These are phyloP conservation scores for Amblyteles armatorius DNA, from an alignment of 2,888 invertebrate genomes.

Conservation along the genomic window DNA sequence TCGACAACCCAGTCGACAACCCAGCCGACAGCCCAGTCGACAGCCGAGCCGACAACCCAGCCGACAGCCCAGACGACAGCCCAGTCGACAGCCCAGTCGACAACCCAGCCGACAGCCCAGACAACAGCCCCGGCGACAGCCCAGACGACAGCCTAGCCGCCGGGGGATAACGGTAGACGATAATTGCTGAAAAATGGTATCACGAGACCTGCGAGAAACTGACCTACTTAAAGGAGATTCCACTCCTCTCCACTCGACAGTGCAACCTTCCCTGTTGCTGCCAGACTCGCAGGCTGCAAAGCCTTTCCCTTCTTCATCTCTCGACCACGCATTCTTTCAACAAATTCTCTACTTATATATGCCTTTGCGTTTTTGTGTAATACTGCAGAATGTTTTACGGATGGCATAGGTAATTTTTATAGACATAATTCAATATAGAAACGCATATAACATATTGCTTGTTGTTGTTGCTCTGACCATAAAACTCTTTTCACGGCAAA, in stretches of 20 bases:
- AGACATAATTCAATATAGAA: neutral
- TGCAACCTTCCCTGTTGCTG: conserved; percentile 43
- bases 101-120: no score
- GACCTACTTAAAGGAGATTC: conserved; percentile 59
- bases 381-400: neutral
- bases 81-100: no score
- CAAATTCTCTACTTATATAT: neutral
- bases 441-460: neutral
- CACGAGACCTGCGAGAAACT: conserved; percentile 56
- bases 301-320: conserved; percentile 72
- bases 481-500: no score
- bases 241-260: conserved; percentile 57
- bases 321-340: neutral
- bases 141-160: no score
- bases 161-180: neutral
- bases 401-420: neutral
- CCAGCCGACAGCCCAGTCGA: no score
- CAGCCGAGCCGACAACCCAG: no score
- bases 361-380: neutral
- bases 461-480: no score
- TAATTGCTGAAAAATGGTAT: conserved; percentile 63
- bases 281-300: conserved; percentile 32
- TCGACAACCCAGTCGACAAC: no score
- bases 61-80: no score
- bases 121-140: no score